phyloP scores from a whole-genome alignment of 2,113 vertebrate genomes.

The Ginglymostoma cirratum region DNA sequence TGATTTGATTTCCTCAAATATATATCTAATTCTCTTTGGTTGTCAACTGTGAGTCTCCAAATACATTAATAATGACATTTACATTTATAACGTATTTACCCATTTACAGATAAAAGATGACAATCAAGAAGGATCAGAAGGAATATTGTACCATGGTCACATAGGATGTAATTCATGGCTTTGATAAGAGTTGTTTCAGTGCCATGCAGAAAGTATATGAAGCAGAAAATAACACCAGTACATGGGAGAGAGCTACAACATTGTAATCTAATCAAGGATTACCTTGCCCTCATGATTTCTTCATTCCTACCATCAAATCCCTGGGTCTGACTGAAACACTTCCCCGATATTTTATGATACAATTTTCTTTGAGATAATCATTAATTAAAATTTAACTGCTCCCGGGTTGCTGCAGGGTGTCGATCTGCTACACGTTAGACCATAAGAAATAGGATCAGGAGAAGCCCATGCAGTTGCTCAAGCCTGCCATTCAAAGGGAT shows the following conservation, averaged over 20 bases:
- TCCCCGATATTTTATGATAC: background rate
- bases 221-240: background rate
- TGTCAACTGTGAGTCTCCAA: background rate
- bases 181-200: background rate
- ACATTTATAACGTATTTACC: background rate
- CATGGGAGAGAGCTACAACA: background rate
- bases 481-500: too few relatives aligned
- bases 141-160: background rate
- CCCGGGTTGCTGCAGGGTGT: background rate
- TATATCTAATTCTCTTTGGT: background rate
- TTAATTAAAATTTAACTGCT: background rate
- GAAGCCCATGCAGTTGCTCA: too few relatives aligned
- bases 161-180: background rate
- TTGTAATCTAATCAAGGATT: background rate
- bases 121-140: background rate
- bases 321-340: background rate
- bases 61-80: background rate
- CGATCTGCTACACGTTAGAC: background rate
- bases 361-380: background rate
- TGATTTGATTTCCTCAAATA: background rate
- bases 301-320: background rate
- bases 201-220: background rate
- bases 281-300: background rate
- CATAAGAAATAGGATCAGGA: too few relatives aligned
- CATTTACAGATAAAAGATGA: background rate